Base-by-base conservation (phyloP, 2,113 vertebrate genomes). In the human region DNA sequence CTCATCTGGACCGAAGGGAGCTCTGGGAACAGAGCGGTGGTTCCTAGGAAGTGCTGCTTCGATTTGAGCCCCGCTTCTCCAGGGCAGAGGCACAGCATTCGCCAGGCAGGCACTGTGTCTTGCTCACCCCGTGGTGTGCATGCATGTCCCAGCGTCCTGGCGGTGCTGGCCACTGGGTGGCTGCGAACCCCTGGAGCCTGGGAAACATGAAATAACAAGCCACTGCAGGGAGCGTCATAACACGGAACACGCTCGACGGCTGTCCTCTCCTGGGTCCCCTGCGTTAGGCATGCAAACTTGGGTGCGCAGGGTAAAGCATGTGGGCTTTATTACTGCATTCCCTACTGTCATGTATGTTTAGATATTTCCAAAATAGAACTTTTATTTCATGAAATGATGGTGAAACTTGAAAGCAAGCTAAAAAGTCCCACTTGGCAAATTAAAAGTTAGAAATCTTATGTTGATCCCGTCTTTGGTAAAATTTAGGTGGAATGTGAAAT, bases 281-380 rank as follows among this genome's bases (percentile, higher is more conserved):
- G 2, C 0, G 10, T 3, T 3, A 48, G 73, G 14, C 32, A 25
- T 1, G 18, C 23, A 38, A 6, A 27, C 14, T 9, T 14, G 59
- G 3, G 1, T 30, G 43, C 8, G 4, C 40, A 23, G 8, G 17
- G 10, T 32, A 20, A 72, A 61, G 82, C 11, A 25, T 64, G 61
- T 13, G 35, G 17, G 81, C 61, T 10, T 13, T 70, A 8, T 45
- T n/a, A 17, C 43, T 8, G 57, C 20, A 23, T 7, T 43, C 73
- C 72, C 18, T 40, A 20, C 10, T 38, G 70, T 32, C n/a, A 23
- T 20, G 6, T 50, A 35, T 79, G 48, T 50, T 45, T 70, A 35
- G 32, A 10, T 86, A 70, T 18, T 23, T 84, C 50, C 48, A 8
- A 10, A 12, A 23, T 16, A 52, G 43, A 85, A 72, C 61, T 64